phyloP scores from a whole-genome alignment of 2,888 invertebrate genomes.

The Enoplolaimus lenunculus region DNA sequence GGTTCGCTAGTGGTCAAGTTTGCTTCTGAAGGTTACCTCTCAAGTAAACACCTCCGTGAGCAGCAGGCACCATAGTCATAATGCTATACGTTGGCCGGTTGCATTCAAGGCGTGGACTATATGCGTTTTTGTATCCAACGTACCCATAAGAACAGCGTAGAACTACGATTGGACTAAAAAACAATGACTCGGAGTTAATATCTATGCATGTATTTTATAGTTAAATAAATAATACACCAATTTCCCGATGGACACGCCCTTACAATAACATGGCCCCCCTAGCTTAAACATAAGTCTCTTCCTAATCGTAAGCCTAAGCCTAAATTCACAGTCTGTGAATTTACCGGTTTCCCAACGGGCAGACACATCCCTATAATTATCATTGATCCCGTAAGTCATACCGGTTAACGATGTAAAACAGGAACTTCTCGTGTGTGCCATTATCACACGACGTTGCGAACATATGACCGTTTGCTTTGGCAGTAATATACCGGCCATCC shows the following conservation, averaged over 20 bases:
- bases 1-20: no score
- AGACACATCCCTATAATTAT: no score
- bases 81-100: neutral
- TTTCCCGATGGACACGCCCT: no score
- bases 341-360: no score
- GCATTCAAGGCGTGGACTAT: slow-evolving; percentile 2
- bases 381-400: neutral
- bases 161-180: slow-evolving; percentile 6
- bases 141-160: slow-evolving; percentile 13
- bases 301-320: no score
- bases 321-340: no score
- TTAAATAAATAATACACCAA: no score
- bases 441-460: neutral
- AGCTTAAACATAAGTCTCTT: no score
- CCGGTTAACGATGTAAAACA: slow-evolving; percentile 15
- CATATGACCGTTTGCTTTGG: slow-evolving; percentile 18
- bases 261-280: no score
- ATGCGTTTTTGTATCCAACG: slow-evolving; percentile 1
- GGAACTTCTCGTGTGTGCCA: slow-evolving; percentile 6
- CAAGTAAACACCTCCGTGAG: slow-evolving; percentile 14
- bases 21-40: no score
- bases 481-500: slow-evolving; percentile 13
- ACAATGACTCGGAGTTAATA: no score
- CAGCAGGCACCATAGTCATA: slow-evolving; percentile 11
- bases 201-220: no score